Percentiles rank a stretch among this genome's conserved stretches.
These are phyloP conservation scores for Lordiphosa clarofinis DNA, from an alignment of 1,140 invertebrate genomes.

Conservation along the genomic window DNA sequence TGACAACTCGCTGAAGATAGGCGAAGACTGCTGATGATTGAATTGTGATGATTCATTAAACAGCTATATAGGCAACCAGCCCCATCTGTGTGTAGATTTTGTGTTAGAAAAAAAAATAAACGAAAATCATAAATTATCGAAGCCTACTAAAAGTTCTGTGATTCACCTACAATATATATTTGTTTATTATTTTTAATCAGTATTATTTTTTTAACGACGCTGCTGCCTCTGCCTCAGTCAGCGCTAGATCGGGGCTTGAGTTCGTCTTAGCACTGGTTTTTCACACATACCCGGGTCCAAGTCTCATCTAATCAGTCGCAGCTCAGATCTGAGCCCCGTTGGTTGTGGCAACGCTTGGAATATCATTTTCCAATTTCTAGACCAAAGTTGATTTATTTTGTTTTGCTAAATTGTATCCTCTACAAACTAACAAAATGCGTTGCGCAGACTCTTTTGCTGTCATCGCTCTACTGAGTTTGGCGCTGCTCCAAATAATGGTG, in stretches of 20 bases:
- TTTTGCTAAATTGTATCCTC: conserved; percentile 18
- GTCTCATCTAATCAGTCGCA: conserved; percentile 51
- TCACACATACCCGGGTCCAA: conserved; percentile 42
- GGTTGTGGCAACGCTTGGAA: conserved; percentile 53
- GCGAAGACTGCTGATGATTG: too few relatives aligned
- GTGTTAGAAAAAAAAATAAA: too few relatives aligned
- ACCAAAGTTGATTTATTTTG: conserved; percentile 32
- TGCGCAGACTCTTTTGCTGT: conserved; percentile 53
- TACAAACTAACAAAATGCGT: conserved; percentile 53
- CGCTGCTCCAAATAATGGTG: conserved; percentile 45
- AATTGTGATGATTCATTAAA: too few relatives aligned
- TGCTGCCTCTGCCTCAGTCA: conserved; percentile 8
- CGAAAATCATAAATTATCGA: too few relatives aligned
- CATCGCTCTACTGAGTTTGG: conserved; percentile 32
- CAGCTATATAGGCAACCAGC: too few relatives aligned
- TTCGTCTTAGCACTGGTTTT: conserved; percentile 21
- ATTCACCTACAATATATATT: conserved; percentile 13
- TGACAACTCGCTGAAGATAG: too few relatives aligned
- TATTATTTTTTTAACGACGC: conserved; percentile 23
- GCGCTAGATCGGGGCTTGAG: conserved; percentile 8
- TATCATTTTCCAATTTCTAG: conserved; percentile 12
- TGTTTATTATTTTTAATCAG: conserved; percentile 49
- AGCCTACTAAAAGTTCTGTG: too few relatives aligned
- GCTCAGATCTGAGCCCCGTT: conserved; percentile 47
- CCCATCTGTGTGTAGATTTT: too few relatives aligned